Evolutionary conservation across 1,140 invertebrate species (phyloP), one percentile per base, ranked within the genome.

Genomic region (Thrips palmi): DNA sequence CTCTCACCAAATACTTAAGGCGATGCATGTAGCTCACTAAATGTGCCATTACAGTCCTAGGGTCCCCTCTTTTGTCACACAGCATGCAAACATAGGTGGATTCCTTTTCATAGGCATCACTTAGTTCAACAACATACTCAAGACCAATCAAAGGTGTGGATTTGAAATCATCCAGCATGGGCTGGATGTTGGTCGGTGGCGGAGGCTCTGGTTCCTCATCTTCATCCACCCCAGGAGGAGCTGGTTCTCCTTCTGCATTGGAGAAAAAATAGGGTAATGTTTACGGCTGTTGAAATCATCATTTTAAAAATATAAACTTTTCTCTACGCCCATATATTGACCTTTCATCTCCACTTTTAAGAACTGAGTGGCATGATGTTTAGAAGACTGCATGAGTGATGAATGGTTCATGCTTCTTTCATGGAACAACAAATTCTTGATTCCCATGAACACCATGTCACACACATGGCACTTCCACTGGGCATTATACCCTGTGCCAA

Each of bases 11-110:
- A 44, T 68, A 71, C 34, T 65, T 70, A 44, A 64, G 58, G 3
- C 72, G 65, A 48, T 83, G 79, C 49, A 70, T 71, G 48, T 70
- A 72, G 48, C 75, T 78, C 2, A 68, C 71, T 47, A 81, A 63
- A 52, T 83, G 79, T 32, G 69, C 69, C 56, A 81, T 68, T 39
- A 80, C 74, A 12, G 71, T 79, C 20, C 76, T 62, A 22, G 70
- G 70, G 55, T 79, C 74, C 18, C 76, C 76, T 47, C 71, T 69
- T 51, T 80, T 81, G 46, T 70, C 65, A 56, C 79, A 84, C 28
- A 82, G 58, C 41, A 76, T 64, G 54, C 79, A 84, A 25, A 71
- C 64, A 50, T 82, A 82, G 39, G 63, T 59, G 1, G 76, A 74
- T 49, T 77, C 73, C 45, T 66, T 60, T 39, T 55, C 55, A 4